Evolutionary conservation across 2,113 vertebrate genomes (phyloP).

Genomic region (Pogona vitticeps): DNA sequence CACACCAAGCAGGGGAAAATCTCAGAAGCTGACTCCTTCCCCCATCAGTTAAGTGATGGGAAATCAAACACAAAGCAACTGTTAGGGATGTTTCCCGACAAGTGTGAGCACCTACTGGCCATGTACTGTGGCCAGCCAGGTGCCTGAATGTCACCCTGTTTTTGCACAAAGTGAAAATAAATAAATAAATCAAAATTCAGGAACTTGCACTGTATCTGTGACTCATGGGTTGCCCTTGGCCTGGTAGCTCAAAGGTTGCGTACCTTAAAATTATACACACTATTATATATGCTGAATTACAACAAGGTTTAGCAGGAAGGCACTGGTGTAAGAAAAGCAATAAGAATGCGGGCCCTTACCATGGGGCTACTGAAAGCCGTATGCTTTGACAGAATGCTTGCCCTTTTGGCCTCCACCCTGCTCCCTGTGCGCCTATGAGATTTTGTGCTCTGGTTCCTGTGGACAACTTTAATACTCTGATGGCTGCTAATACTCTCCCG

Average conservation of each 20-base stretch:
- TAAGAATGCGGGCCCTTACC: slow-evolving; percentile 74
- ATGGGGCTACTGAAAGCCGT: slow-evolving; percentile 99
- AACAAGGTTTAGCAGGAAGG: not conserved
- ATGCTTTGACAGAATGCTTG: slow-evolving; percentile 92
- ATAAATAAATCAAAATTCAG: too few species aligned
- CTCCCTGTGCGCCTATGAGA: slow-evolving; percentile 89
- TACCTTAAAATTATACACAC: not conserved
- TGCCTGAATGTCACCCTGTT: not conserved
- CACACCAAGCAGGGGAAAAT: too few species aligned
- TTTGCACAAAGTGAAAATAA: not conserved
- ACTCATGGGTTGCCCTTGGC: not conserved
- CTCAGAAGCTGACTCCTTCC: too few species aligned
- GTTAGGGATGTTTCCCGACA: too few species aligned
- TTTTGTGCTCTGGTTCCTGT: slow-evolving; percentile 90
- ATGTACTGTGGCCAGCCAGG: not conserved
- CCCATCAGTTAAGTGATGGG: too few species aligned
- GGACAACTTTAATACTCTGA: slow-evolving; percentile 82
- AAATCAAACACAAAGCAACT: too few species aligned
- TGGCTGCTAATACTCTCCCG: slow-evolving; percentile 86
- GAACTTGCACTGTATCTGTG: not conserved
- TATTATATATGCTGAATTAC: not conserved
- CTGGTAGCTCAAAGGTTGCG: not conserved
- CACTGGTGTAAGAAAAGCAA: not conserved
- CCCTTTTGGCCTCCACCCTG: slow-evolving; percentile 89
- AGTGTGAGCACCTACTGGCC: not conserved